These are phyloP conservation scores for Isurus oxyrinchus DNA, from an alignment of 2,113 vertebrate species.

Conservation along the genomic window DNA sequence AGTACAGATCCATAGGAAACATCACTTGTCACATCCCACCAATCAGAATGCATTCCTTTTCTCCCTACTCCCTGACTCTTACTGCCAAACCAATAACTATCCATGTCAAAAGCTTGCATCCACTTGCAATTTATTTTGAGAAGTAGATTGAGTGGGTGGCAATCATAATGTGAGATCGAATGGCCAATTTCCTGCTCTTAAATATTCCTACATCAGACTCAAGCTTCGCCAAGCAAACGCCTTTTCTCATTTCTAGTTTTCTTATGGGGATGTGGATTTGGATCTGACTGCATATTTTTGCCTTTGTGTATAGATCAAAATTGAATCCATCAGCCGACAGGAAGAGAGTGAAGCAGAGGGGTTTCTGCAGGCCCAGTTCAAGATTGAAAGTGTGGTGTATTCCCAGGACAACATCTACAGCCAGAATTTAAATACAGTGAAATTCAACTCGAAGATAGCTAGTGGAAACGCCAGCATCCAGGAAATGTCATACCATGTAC, in stretches of 20 bases:
- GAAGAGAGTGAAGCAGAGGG: conserved; percentile 54
- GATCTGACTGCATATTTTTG: neutral
- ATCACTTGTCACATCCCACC: neutral
- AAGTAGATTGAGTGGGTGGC: neutral
- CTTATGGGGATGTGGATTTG: neutral
- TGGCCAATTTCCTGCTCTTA: neutral
- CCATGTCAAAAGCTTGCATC: neutral
- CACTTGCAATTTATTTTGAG: neutral
- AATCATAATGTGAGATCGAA: neutral
- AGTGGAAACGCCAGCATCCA: neutral
- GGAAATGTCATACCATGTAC: conserved; percentile 3
- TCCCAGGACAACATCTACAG: conserved; percentile 70
- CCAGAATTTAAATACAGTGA: conserved; percentile 38
- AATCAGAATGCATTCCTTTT: neutral
- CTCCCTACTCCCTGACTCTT: neutral
- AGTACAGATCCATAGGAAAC: neutral
- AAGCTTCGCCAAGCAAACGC: neutral
- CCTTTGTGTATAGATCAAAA: conserved; percentile 53
- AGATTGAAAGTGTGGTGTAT: conserved; percentile 74
- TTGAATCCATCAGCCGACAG: conserved; percentile 59
- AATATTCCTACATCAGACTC: neutral
- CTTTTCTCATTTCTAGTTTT: neutral
- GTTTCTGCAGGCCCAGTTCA: conserved; percentile 65
- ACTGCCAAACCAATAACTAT: neutral
- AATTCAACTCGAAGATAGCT: accelerated